Conservation (phyloP, 2,113 vertebrate genomes). For the Sisor rabdophorus region DNA sequence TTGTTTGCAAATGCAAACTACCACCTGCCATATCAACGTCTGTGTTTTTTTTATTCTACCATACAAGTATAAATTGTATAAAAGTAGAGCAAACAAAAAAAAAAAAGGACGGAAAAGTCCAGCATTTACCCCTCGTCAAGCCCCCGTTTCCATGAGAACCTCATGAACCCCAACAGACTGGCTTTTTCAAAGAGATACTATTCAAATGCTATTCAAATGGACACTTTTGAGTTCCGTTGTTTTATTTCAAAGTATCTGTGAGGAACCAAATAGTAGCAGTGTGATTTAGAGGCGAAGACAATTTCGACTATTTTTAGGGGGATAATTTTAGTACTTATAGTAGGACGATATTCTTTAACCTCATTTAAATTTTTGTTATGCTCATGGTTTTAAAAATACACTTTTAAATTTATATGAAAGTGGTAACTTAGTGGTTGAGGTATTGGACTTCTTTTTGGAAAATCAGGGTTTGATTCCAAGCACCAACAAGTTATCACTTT, state of each 20-base stretch:
- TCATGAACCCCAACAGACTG: constrained; percentile 52
- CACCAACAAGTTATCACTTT: no score
- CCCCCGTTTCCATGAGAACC: constrained; percentile 57
- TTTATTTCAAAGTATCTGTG: constrained; percentile 9
- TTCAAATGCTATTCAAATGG: constrained; percentile 63
- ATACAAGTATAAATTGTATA: no score
- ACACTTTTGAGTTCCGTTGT: neutral
- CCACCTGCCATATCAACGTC: neutral
- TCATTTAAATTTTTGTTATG: no score
- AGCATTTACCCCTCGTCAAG: constrained; percentile 47
- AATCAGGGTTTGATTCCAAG: no score
- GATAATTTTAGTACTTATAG: no score
- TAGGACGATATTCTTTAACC: no score
- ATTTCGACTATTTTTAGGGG: neutral
- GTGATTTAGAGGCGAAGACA: neutral
- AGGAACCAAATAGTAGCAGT: neutral
- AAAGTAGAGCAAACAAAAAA: constrained; percentile 9
- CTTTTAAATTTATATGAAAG: no score
- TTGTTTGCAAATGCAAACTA: neutral
- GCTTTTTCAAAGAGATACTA: constrained; percentile 49
- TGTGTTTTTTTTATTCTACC: neutral
- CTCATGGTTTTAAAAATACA: no score
- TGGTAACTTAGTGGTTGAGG: no score
- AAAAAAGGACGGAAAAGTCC: constrained; percentile 30
- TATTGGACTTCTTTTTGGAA: no score